Base-by-base conservation (phyloP, 2,888 invertebrate species). In the Acronicta aceris region DNA sequence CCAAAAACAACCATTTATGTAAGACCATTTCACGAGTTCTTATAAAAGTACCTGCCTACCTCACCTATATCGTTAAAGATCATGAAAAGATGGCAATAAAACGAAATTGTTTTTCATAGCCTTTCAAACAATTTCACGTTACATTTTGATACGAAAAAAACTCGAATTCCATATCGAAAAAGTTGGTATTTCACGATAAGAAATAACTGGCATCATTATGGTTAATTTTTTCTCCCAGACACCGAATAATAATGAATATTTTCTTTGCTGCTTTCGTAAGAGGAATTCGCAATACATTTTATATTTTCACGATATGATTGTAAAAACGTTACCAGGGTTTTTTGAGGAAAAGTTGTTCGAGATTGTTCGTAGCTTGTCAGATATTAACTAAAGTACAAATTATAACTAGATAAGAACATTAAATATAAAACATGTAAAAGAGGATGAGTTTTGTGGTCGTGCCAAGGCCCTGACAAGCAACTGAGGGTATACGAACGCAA, bases 61-160 rank as follows among this genome's bases (percentile, higher is more conserved):
- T 10, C 13, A n/a, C 38, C n/a, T n/a, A 38, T 38, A 38, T 38
- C 38, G n/a, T 38, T 38, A 38, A 25, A 43, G 5, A n/a, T 25
- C 12, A 6, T 5, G 25, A 21, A 21, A 21, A 48, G 9, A 50
- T 49, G 46, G 50, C 58, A 57, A 66, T 71, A 71, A 36, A 65
- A 41, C 33, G 10, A 66, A 71, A 57, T 65, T 66, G 66, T 72
- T 66, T 50, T 38, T 49, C 45, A 27, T 16, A 40, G 66, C 50
- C 42, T 65, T 66, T 46, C 38, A 38, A 49, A 40, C 43, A 68
- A 49, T 59, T 54, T 55, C 51, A n/a, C 59, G 59, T 66, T 33
- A 59, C 54, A 68, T 61, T 74, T 72, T 54, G 9, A 30, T 62
- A 68, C 27, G 42, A 56, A 71, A 74, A 70, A 71, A 74, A 70